Base-by-base conservation (phyloP, 2,888 invertebrate genomes). In the Erebia palarica region DNA sequence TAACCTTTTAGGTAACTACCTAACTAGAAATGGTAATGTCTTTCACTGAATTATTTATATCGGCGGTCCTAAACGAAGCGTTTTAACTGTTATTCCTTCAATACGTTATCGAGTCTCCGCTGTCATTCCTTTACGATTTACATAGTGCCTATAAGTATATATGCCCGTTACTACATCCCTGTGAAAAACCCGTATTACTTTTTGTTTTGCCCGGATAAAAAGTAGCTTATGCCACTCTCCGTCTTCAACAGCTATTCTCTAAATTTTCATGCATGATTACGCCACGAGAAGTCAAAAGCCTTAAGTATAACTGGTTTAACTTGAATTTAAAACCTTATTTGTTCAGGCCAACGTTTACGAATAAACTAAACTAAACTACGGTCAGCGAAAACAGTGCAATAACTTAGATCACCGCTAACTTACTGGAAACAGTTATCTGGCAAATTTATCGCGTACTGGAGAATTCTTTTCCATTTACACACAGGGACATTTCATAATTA, bases 241-340 rank as follows among this genome's bases (percentile, higher is more conserved):
- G 36, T 36, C 36, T 36, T 27, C 27, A 27, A 27, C 27, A 0
- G 36, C 36, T 36, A 7, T 36, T 36, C 36, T 36, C 36, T 7
- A 36, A 36, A 36, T 36, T 27, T 7, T 36, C 36, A 7, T 36
- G 36, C 7, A 47, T 66, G 69, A 69, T 58, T 69, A 73, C 66
- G 63, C 36, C 27, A 65, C 65, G 61, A 65, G 44, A 53, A 53
- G 18, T 27, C 64, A 59, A 36, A 67, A 68, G 70, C 68, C 65
- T 69, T 60, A 65, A 64, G 21, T 21, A n/a, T 21, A 21, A 21
- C 3, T 2, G 66, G 63, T 67, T 65, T 69, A 73, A 71, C 73
- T n/a, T 69, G 66, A 71, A 73, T 73, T 71, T 73, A 71, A 73
- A 71, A 73, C 73, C 71, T 73, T 73, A 73, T 73, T 73, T 71